phyloP scores from a whole-genome alignment of 53 echinoderm and acorn worm genomes.

The Stichopus horrens region DNA sequence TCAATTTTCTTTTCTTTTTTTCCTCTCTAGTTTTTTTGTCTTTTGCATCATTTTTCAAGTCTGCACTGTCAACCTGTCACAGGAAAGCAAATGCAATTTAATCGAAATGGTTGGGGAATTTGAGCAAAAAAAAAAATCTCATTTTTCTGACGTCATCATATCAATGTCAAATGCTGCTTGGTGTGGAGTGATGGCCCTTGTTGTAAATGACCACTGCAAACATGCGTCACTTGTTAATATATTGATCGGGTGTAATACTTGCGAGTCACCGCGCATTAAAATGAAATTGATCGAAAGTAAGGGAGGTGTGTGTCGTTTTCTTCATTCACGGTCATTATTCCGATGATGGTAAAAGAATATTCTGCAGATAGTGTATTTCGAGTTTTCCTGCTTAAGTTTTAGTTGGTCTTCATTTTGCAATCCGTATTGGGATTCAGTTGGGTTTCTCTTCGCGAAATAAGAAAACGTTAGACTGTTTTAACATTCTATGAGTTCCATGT shows the following conservation, averaged over 20 bases:
- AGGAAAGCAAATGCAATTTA: slow-evolving; percentile 22
- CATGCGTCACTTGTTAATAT: background rate
- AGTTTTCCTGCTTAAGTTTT: background rate
- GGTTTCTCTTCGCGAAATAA: too few species aligned
- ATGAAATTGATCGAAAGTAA: too few species aligned
- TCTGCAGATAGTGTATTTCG: too few species aligned
- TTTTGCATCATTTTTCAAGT: background rate
- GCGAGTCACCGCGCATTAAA: background rate
- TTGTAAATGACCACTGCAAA: background rate
- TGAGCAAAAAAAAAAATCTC: background rate
- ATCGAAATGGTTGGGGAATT: slow-evolving; percentile 31
- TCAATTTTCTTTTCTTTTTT: background rate
- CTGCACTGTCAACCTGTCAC: background rate
- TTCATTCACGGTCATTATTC: too few species aligned
- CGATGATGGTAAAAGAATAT: too few species aligned
- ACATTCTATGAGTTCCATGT: too few species aligned
- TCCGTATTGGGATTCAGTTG: background rate
- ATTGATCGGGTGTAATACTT: background rate
- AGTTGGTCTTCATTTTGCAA: background rate
- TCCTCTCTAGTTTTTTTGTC: background rate
- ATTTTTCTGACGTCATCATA: slow-evolving; percentile 32
- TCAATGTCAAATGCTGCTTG: slow-evolving; percentile 7
- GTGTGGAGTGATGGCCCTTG: background rate
- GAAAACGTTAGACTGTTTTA: too few species aligned
- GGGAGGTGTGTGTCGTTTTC: too few species aligned